Percentiles rank a stretch among this genome's conserved stretches.
phyloP scores from a whole-genome alignment of 1,140 invertebrate genomes.

The Epicauta chinensis region DNA sequence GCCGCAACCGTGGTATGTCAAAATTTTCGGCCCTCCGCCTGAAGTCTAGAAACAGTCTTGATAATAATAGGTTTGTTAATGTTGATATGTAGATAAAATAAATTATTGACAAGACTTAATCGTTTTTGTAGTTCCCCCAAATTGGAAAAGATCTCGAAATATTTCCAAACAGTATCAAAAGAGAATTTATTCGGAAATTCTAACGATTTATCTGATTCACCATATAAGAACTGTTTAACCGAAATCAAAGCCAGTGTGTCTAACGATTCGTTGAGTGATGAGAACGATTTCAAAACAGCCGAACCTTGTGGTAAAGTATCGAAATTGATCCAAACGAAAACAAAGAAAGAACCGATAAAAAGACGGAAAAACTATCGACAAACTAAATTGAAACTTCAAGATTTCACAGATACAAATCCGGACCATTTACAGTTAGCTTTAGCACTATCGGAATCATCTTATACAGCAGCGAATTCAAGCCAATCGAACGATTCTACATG shows the following conservation, averaged over 20 bases:
- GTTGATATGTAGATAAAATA: conserved; percentile 6
- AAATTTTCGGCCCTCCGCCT: conserved; percentile 25
- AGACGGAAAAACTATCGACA: conserved; percentile 15
- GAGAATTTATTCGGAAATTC: not conserved
- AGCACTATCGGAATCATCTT: conserved; percentile 48
- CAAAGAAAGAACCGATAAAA: conserved; percentile 1
- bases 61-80: conserved; percentile 19
- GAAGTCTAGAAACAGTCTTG: conserved; percentile 5
- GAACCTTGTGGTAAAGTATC: conserved; percentile 17
- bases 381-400: conserved; percentile 15
- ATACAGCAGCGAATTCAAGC: conserved; percentile 28
- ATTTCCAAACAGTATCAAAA: conserved; percentile 17
- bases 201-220: conserved; percentile 16
- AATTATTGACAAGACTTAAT: conserved; percentile 4
- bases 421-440: conserved; percentile 52
- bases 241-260: conserved; percentile 9
- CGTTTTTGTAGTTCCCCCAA: conserved; percentile 7
- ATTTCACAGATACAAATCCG: conserved; percentile 44
- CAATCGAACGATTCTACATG: conserved; percentile 14
- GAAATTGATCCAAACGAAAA: conserved; percentile 11
- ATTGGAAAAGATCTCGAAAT: conserved; percentile 22
- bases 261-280: conserved; percentile 28
- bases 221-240: conserved; percentile 23
- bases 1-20: conserved; percentile 29
- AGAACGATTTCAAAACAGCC: conserved; percentile 34